phyloP scores from a whole-genome alignment of 2,113 vertebrate genomes.

The Piaya cayana region DNA sequence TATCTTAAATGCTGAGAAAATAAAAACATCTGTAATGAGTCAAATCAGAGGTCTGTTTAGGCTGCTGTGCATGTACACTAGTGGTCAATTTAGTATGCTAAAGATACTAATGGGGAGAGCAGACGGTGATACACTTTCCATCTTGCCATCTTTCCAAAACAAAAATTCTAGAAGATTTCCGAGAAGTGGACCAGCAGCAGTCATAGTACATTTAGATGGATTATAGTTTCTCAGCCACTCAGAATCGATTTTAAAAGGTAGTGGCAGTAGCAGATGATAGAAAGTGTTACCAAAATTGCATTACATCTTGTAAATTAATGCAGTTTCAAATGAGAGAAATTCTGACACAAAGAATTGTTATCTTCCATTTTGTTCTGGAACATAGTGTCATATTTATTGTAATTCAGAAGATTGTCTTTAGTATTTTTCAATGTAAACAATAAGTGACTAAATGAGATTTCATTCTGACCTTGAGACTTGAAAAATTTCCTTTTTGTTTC shows the following conservation, averaged over 20 bases:
- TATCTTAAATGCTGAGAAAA: constrained; percentile 14
- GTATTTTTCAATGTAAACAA: background rate
- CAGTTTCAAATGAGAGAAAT: background rate
- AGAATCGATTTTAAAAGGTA: background rate
- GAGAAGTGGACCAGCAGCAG: background rate
- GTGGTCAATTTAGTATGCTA: background rate
- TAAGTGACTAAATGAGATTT: background rate
- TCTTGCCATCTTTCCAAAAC: background rate
- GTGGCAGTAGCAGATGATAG: background rate
- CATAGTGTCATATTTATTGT: background rate
- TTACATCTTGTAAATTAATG: background rate
- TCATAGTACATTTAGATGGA: background rate
- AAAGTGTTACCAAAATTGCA: background rate
- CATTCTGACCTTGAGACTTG: background rate
- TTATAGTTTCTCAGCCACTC: background rate
- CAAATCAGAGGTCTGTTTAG: background rate
- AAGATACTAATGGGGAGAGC: background rate
- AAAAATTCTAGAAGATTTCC: background rate
- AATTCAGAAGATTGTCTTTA: background rate
- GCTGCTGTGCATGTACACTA: background rate
- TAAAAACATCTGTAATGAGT: background rate
- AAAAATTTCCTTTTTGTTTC: background rate
- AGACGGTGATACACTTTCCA: background rate
- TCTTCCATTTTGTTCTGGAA: background rate
- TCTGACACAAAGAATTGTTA: background rate